phyloP scores from a whole-genome alignment of 2,113 vertebrate species.

The Macquaria ambigua region DNA sequence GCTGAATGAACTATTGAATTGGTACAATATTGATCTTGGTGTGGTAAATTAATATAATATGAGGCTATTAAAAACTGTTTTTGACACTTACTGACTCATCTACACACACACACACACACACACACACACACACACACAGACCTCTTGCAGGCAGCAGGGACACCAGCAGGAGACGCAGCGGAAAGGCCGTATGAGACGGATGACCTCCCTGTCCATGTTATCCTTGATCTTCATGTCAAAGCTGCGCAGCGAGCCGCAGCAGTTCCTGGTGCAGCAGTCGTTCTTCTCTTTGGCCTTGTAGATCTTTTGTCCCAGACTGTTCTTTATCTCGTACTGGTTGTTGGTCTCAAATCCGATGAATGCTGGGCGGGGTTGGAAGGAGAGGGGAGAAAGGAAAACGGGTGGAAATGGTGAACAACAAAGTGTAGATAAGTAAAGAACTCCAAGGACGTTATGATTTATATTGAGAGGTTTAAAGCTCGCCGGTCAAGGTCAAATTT shows the following conservation, averaged over 20 bases:
- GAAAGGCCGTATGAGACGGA: constrained; percentile 88
- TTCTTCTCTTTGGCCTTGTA: constrained; percentile 91
- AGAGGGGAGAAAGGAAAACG: background rate
- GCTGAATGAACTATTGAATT: background rate
- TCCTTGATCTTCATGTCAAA: constrained; percentile 91
- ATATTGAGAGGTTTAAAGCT: background rate
- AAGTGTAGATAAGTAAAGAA: constrained; percentile 11
- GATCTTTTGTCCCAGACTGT: constrained; percentile 89
- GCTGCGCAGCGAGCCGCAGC: constrained; percentile 90
- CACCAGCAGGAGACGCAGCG: constrained; percentile 91
- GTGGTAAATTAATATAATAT: constrained; percentile 3
- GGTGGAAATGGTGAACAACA: background rate
- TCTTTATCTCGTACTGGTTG: constrained; percentile 91
- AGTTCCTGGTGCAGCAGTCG: constrained; percentile 91
- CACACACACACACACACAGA: constrained; percentile 58
- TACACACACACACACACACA: no score
- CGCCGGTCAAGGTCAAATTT: no score
- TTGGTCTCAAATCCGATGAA: constrained; percentile 89
- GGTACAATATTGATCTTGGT: background rate
- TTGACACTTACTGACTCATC: background rate
- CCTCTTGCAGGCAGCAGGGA: constrained; percentile 93
- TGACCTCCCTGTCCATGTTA: constrained; percentile 87
- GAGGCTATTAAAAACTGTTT: background rate
- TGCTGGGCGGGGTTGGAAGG: constrained; percentile 67
- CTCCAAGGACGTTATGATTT: background rate